phyloP scores from a whole-genome alignment of 2,888 invertebrate species.

The Leptinotarsa rubiginosa region DNA sequence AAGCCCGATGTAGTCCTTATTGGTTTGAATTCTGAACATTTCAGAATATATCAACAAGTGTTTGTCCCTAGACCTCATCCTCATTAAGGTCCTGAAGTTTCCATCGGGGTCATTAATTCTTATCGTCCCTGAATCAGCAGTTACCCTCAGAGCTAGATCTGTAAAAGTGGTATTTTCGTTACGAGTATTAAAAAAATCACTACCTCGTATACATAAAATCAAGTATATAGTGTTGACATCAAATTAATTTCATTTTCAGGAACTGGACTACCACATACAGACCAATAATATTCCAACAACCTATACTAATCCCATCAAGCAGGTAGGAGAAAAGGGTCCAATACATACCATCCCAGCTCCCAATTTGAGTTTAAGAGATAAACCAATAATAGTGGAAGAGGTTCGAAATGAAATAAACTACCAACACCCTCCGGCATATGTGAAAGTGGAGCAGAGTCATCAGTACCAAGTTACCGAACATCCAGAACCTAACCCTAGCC shows the following conservation, averaged over 20 bases:
- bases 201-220: background rate
- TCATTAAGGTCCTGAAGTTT: no score
- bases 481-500: slow-evolving; percentile 60
- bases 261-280: slow-evolving; percentile 62
- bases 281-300: slow-evolving; percentile 61
- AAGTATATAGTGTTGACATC: background rate
- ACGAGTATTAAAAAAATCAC: no score
- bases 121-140: no score
- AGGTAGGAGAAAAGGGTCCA: slow-evolving; percentile 73
- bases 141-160: no score
- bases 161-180: no score
- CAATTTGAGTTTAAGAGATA: slow-evolving; percentile 78
- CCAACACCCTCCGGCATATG: slow-evolving; percentile 22
- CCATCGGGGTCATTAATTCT: no score
- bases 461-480: slow-evolving; percentile 71
- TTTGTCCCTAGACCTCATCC: no score
- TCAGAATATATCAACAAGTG: no score
- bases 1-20: no score
- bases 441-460: slow-evolving; percentile 50
- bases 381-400: slow-evolving; percentile 69
- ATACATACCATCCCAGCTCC: slow-evolving; percentile 90
- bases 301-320: slow-evolving; percentile 61
- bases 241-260: slow-evolving; percentile 39
- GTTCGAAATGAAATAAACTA: slow-evolving; percentile 44
- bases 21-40: no score